phyloP scores from a whole-genome alignment of 2,797 vertebrate species.

The Cirrhinus molitorella region DNA sequence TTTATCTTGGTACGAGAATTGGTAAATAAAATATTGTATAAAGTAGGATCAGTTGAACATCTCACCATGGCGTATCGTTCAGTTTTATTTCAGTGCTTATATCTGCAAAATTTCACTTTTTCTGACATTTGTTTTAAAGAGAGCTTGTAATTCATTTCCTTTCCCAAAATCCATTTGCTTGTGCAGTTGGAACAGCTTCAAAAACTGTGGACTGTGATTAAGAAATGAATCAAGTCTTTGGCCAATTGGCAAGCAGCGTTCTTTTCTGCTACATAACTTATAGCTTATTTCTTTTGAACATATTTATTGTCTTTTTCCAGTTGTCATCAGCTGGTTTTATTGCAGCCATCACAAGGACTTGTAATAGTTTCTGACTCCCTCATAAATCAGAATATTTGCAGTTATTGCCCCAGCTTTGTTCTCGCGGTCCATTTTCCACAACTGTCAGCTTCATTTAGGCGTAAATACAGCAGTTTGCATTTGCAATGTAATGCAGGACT shows the following conservation, averaged over 20 bases:
- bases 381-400: conserved; percentile 43
- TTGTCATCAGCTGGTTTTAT: conserved; percentile 34
- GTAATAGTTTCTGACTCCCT: conserved; percentile 39
- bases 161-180: conserved; percentile 7
- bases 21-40: not conserved
- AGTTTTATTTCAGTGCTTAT: not conserved
- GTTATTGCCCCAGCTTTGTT: conserved; percentile 31
- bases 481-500: not conserved
- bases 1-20: not conserved
- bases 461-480: not conserved
- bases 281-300: conserved; percentile 18
- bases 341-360: conserved; percentile 29
- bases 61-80: not conserved
- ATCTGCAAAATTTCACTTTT: conserved; percentile 8
- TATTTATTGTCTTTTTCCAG: conserved; percentile 34
- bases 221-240: conserved; percentile 8
- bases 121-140: conserved; percentile 2
- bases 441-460: conserved; percentile 7
- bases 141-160: not conserved
- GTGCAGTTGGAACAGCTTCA: conserved; percentile 26
- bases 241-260: conserved; percentile 24
- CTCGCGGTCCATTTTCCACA: not conserved
- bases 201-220: conserved; percentile 8
- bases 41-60: not conserved
- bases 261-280: conserved; percentile 24